Evolutionary conservation across 2,888 invertebrate genomes (phyloP).

Genomic region (Leptothorax acervorum): DNA sequence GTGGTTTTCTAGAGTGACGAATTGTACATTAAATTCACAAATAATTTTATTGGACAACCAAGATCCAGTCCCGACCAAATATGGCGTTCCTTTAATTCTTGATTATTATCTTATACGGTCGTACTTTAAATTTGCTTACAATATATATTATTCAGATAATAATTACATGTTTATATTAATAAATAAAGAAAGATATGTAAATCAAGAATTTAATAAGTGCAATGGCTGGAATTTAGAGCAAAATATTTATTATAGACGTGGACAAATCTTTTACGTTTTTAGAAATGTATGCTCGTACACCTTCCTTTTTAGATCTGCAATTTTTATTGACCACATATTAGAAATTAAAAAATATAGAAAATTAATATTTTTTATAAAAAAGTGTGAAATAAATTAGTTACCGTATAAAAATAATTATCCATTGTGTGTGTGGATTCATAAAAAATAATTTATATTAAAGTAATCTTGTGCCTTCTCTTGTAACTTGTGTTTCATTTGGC

Average conservation of each 20-base stretch:
- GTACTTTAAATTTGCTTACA: not conserved
- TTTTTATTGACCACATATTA: not conserved
- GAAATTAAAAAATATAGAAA: not conserved
- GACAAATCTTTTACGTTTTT: not conserved
- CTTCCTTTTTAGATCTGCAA: constrained; percentile 5
- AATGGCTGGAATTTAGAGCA: not conserved
- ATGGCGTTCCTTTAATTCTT: too few species aligned
- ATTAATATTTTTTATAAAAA: not conserved
- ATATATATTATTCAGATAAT: not conserved
- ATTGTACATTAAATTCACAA: too few species aligned
- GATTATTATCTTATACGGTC: too few species aligned
- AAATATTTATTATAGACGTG: not conserved
- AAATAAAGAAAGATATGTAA: not conserved
- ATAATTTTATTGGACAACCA: too few species aligned
- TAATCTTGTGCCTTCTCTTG: not conserved
- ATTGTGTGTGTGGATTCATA: not conserved
- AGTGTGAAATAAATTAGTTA: not conserved
- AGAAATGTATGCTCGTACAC: not conserved
- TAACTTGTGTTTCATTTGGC: not conserved
- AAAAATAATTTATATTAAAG: constrained; percentile 6
- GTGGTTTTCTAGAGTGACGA: too few species aligned
- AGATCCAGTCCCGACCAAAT: too few species aligned
- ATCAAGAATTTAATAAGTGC: not conserved
- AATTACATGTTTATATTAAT: not conserved
- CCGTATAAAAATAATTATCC: not conserved